phyloP scores from a whole-genome alignment of 2,113 vertebrate species.

The Chroicocephalus ridibundus region DNA sequence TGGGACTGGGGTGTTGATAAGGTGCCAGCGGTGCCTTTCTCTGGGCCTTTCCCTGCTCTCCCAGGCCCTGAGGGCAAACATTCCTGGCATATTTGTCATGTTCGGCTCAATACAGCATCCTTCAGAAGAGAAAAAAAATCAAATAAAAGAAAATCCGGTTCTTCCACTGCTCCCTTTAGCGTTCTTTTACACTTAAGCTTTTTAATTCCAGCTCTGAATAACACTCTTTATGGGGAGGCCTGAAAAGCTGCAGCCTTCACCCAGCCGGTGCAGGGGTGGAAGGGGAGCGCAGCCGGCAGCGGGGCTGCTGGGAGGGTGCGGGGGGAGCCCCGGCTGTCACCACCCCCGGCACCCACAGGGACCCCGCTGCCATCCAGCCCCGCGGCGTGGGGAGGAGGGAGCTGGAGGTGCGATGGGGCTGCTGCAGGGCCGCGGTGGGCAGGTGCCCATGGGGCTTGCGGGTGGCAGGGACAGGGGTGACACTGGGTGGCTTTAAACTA shows the following conservation, averaged over 20 bases:
- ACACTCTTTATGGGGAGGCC: neutral
- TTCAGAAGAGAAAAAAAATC: constrained; percentile 25
- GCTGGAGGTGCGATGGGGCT: neutral
- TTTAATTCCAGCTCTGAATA: neutral
- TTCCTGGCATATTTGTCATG: constrained; percentile 65
- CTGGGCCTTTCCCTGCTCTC: constrained; percentile 39
- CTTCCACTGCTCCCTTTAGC: constrained; percentile 29
- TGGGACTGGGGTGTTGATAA: neutral
- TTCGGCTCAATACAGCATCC: constrained; percentile 55
- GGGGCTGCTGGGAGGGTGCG: rapidly evolving
- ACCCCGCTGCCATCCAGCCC: neutral
- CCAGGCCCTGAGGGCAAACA: constrained; percentile 60
- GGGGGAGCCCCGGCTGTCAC: neutral
- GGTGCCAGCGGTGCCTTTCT: constrained; percentile 37
- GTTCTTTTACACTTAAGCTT: neutral
- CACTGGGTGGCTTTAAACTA: neutral
- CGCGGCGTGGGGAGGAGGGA: rapidly evolving
- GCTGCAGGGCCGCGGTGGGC: neutral
- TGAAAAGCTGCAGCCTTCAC: neutral
- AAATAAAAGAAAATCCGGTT: constrained; percentile 64
- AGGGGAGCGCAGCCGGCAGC: rapidly evolving
- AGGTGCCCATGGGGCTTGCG: neutral
- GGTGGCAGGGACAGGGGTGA: neutral
- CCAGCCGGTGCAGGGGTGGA: neutral
- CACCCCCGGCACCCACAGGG: neutral